These are phyloP conservation scores for Hetaerina titia DNA, from an alignment of 2,888 invertebrate species.

Conservation along the genomic window DNA sequence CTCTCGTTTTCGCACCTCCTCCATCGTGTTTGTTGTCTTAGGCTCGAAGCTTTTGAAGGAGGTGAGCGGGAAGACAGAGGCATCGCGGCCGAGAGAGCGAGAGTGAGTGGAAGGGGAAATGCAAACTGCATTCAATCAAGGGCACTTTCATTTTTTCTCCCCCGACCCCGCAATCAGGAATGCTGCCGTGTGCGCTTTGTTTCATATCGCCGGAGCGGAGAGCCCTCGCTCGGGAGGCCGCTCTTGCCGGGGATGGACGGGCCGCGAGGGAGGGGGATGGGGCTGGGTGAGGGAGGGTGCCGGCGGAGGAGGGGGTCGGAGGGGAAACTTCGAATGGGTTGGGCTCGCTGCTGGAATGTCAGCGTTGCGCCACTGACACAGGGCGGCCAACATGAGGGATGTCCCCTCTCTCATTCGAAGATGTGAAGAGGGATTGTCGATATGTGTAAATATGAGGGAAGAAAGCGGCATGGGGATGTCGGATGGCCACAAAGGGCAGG, in stretches of 20 bases:
- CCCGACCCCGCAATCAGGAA: background rate
- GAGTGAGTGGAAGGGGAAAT: background rate
- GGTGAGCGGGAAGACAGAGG: background rate
- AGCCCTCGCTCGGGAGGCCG: background rate
- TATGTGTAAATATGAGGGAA: too few species aligned
- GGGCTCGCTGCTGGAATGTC: slow-evolving; percentile 19
- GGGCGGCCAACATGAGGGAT: background rate
- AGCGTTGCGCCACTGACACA: background rate
- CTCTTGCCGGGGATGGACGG: too few species aligned
- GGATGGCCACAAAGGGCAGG: too few species aligned
- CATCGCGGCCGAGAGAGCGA: background rate
- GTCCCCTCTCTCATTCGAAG: too few species aligned
- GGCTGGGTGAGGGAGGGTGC: too few species aligned
- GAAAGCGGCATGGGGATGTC: too few species aligned
- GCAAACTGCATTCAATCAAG: background rate
- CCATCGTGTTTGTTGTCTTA: too few species aligned
- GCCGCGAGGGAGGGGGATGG: background rate
- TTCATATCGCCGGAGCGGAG: background rate
- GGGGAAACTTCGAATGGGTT: background rate
- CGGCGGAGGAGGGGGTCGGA: too few species aligned
- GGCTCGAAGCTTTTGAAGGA: background rate
- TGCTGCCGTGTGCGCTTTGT: background rate
- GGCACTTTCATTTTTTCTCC: background rate
- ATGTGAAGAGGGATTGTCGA: too few species aligned
- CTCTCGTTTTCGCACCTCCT: too few species aligned